Conservation (phyloP, 2,888 invertebrate species). For the Cancer borealis region DNA sequence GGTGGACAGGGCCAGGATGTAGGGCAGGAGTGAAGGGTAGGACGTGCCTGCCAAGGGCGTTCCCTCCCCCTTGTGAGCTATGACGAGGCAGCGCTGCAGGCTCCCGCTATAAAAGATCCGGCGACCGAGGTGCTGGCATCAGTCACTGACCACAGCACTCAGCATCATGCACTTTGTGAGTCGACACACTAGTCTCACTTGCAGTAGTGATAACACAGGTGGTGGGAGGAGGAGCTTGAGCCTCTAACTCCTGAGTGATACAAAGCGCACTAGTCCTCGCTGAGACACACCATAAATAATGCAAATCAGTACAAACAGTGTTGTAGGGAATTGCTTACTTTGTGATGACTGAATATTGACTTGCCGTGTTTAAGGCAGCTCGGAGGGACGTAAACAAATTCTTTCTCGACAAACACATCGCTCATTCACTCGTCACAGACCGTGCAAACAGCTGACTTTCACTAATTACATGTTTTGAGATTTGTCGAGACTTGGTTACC, state of each 20-base stretch:
- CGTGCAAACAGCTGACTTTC: background rate
- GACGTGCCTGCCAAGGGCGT: conserved; percentile 68
- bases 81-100: conserved; percentile 67
- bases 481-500: background rate
- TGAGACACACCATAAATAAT: background rate
- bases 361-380: background rate
- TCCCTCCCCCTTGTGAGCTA: conserved; percentile 64
- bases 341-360: background rate
- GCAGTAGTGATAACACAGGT: background rate
- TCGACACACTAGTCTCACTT: background rate
- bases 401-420: background rate
- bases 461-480: background rate
- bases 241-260: background rate
- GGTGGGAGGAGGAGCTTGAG: background rate
- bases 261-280: background rate
- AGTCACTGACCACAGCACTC: conserved; percentile 60
- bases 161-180: conserved; percentile 64
- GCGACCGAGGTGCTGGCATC: conserved; percentile 52
- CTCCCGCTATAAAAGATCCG: conserved; percentile 65
- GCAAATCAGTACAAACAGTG: background rate
- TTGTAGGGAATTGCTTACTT: background rate
- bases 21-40: conserved; percentile 71
- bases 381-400: background rate
- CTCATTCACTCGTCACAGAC: background rate
- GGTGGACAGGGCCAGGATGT: conserved; percentile 69